Evolutionary conservation across 2,888 invertebrate species (phyloP), one percentile per base, ranked within the genome.

Genomic region (Branchellion lobata): DNA sequence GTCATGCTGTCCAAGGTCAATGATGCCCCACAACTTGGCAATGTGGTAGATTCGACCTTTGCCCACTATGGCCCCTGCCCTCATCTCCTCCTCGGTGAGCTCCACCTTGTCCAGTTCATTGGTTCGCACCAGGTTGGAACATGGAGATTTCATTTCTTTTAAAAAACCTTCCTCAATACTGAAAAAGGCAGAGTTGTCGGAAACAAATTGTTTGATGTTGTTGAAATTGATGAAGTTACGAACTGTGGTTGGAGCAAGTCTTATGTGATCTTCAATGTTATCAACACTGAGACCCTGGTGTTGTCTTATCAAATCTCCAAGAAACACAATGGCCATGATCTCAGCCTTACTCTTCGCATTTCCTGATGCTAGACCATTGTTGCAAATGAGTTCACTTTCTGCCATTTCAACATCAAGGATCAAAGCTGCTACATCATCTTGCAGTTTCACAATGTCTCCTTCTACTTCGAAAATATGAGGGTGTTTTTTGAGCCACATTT

Each of bases 391-490:
- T 47, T 79, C 79, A 68, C 53, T 79, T 27, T 75, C 68, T 40
- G 75, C 40, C 29, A 40, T 29, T 14, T 79, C 79, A 18, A 68
- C 47, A 33, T 79, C 75, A 0, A 79, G 51, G 33, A 79, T 75
- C 36, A 79, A 47, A 31, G 79, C 79, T 47, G 79, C 79, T 8
- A 79, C 75, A 40, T 79, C 79, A 36, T 79, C 79, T 68, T 79
- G 79, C n/a, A 79, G 65, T 61, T 65, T 75, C 8, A 79, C 79
- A 29, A 51, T 68, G 29, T 75, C 75, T 5, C 75, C 79, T 5
- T 68, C 51, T 1, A 79, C 69, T 47, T 75, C 80, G 29, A 80
- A 80, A 27, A 80, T 80, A 40, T 80, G 80, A 27, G 80, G 80
- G 78, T 80, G 80, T 29, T 65, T 78, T 29, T 51, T 40, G 31